Evolutionary conservation across 53 echinoderm and acorn worm species (phyloP).

Genomic region (Holothuria scabra): DNA sequence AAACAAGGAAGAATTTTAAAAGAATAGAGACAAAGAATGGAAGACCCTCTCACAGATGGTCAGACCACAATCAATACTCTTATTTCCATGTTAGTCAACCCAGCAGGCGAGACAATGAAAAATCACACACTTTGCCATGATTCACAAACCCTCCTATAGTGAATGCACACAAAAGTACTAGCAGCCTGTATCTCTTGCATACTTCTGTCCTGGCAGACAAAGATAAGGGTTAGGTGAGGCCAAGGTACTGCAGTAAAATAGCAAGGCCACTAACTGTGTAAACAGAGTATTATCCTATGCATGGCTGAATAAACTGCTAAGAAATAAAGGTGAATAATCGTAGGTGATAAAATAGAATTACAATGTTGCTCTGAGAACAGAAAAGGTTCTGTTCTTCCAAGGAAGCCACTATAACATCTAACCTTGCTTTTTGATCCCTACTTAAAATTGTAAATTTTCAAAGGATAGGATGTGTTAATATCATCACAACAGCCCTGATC

Average conservation of each 20-base stretch:
- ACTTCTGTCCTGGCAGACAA: slow-evolving; percentile 14
- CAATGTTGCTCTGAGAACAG: too few relatives aligned
- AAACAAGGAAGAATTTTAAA: background rate
- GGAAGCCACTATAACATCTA: too few relatives aligned
- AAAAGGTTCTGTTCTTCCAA: too few relatives aligned
- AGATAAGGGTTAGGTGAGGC: slow-evolving; percentile 27
- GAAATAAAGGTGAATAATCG: too few relatives aligned
- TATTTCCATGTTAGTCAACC: background rate
- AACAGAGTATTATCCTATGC: too few relatives aligned
- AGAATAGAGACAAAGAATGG: background rate
- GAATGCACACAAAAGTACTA: too few relatives aligned
- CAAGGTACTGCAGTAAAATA: slow-evolving; percentile 19
- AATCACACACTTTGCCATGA: background rate
- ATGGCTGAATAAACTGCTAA: too few relatives aligned
- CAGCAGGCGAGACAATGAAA: background rate
- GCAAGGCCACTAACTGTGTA: slow-evolving; percentile 19
- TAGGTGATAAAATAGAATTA: too few relatives aligned
- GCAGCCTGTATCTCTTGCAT: background rate
- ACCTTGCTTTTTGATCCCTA: too few relatives aligned
- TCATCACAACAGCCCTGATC: too few relatives aligned
- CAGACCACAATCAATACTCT: background rate
- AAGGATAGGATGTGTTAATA: too few relatives aligned
- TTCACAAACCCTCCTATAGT: background rate
- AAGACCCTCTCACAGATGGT: background rate
- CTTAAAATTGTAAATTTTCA: too few relatives aligned